Base-by-base conservation (phyloP, 2,797 vertebrate genomes). In the Morus bassanus region DNA sequence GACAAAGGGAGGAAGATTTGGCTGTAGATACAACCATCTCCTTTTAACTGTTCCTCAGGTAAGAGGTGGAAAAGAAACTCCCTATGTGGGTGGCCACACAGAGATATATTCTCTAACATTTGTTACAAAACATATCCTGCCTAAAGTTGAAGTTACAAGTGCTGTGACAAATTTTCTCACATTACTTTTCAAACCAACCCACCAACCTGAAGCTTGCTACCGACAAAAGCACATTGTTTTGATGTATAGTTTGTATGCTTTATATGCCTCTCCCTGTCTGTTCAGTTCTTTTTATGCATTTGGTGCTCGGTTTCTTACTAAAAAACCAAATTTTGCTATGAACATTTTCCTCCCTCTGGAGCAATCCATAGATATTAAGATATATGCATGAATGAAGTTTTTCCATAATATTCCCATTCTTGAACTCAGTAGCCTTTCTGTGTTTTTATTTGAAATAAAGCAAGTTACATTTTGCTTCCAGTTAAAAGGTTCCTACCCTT, bases 81-180 rank as follows among this genome's bases (percentile, higher is more conserved):
- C 4, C 0, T 0, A 0, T 21, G 18, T 4, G 4, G 11, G 25
- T 14, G 0, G 33, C 27, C 50, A 8, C 17, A 13, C 0, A 35
- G 41, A 81, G n/a, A 60, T 27, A 23, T 6, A 31, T n/a, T 65
- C 10, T 51, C 18, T 86, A 56, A 51, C 0, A 1, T 63, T 93
- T 21, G 2, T 41, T 88, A 69, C 37, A 77, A 67, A 69, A 84
- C 9, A 28, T 8, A 48, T 17, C 45, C 54, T 75, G 22, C 19
- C n/a, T 67, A 37, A 75, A 67, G 27, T 22, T 64, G 43, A 69
- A 39, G 57, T 18, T 73, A 17, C 24, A 48, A 37, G 65, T 27
- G 9, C 25, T 51, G 30, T 5, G 13, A 54, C 0, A 5, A 13
- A 7, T 72, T 69, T 73, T 48, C 35, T 93, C 18, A 27, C 8